phyloP scores from a whole-genome alignment of 2,113 vertebrate genomes.

The Podiceps cristatus region DNA sequence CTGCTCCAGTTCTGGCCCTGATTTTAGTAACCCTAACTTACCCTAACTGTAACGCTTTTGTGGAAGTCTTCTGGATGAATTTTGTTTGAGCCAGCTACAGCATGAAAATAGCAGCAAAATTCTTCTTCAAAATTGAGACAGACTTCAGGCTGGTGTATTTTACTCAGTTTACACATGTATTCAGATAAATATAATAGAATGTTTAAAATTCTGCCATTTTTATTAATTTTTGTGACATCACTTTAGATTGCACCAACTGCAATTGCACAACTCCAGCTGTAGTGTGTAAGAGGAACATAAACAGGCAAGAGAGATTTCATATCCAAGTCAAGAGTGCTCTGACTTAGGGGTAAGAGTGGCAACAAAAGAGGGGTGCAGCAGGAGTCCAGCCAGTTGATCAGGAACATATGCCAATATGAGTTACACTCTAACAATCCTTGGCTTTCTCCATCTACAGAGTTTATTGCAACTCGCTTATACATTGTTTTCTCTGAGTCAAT shows the following conservation, averaged over 20 bases:
- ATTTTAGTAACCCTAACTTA: neutral
- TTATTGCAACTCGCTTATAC: neutral
- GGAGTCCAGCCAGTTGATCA: neutral
- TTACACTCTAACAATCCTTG: neutral
- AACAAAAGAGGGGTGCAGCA: neutral
- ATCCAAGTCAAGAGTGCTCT: neutral
- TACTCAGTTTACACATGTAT: neutral
- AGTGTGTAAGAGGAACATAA: neutral
- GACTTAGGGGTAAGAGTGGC: neutral
- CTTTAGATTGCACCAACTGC: neutral
- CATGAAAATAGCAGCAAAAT: neutral
- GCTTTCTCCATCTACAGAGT: neutral
- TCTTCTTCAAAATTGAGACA: neutral
- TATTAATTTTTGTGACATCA: neutral
- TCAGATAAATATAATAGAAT: neutral
- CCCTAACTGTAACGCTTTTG: neutral
- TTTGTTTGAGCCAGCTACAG: neutral
- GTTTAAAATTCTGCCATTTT: neutral
- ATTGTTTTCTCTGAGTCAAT: neutral
- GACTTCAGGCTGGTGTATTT: neutral
- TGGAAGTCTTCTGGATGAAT: neutral
- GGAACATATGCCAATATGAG: neutral
- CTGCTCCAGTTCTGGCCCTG: neutral
- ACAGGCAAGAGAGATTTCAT: neutral
- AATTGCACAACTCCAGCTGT: neutral